Conservation (phyloP, 2,888 invertebrate genomes). For the Tenthredo scrophulariae region DNA sequence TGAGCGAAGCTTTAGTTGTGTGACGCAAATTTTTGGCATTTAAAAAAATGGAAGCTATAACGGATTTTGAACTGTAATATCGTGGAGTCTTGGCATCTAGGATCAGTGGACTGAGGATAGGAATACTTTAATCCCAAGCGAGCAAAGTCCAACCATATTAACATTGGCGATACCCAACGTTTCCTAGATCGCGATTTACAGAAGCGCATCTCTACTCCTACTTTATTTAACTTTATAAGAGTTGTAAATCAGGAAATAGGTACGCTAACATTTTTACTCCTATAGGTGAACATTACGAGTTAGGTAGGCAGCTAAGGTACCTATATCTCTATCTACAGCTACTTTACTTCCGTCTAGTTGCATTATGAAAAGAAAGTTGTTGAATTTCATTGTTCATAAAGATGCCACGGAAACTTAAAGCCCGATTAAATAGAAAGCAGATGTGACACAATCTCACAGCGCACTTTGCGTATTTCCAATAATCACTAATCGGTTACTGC, state of each 20-base stretch:
- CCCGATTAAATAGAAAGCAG: conserved; percentile 46
- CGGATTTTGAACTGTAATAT: background rate
- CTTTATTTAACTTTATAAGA: background rate
- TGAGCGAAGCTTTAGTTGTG: background rate
- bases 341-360: conserved; percentile 29
- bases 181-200: conserved; percentile 3
- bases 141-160: background rate
- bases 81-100: background rate
- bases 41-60: background rate
- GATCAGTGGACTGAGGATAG: background rate
- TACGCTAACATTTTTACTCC: background rate
- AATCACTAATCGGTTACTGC: background rate
- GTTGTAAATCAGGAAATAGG: conserved; percentile 27
- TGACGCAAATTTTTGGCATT: background rate
- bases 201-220: background rate
- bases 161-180: background rate
- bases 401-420: conserved; percentile 38
- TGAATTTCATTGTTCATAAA: conserved; percentile 45
- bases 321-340: background rate
- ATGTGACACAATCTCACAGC: conserved; percentile 40
- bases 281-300: conserved; percentile 20
- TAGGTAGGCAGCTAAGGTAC: conserved; percentile 1
- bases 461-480: background rate
- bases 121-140: background rate
- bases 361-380: conserved; percentile 51